phyloP scores from a whole-genome alignment of 2,797 vertebrate species.

The Parambassis ranga region DNA sequence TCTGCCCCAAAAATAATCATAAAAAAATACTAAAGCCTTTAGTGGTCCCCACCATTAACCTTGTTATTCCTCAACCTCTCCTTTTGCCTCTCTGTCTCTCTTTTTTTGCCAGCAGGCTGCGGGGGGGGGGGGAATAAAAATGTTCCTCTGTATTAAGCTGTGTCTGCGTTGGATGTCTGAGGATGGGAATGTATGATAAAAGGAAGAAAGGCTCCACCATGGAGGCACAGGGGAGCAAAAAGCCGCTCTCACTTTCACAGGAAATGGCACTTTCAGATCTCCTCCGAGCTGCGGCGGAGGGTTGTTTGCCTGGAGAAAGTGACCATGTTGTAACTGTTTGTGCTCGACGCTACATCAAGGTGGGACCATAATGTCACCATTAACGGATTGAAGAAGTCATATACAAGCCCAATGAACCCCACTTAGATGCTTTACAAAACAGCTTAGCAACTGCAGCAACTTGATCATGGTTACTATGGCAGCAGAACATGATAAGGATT shows the following conservation, averaged over 20 bases:
- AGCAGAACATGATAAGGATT: slow-evolving; percentile 36
- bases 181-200: slow-evolving; percentile 67
- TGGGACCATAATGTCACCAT: slow-evolving; percentile 26
- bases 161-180: slow-evolving; percentile 56
- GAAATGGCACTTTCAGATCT: slow-evolving; percentile 69
- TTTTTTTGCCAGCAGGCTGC: slow-evolving; percentile 40
- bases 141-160: slow-evolving; percentile 52
- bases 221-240: slow-evolving; percentile 57
- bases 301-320: slow-evolving; percentile 50
- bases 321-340: slow-evolving; percentile 55
- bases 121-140: slow-evolving; percentile 58
- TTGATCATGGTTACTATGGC: slow-evolving; percentile 51
- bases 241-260: slow-evolving; percentile 66
- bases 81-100: slow-evolving; percentile 20
- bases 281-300: slow-evolving; percentile 28
- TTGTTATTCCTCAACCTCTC: slow-evolving; percentile 42
- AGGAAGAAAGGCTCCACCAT: slow-evolving; percentile 55
- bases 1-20: slow-evolving; percentile 40
- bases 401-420: slow-evolving; percentile 19
- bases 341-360: slow-evolving; percentile 27
- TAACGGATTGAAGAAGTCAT: slow-evolving; percentile 11
- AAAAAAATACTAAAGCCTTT: slow-evolving; percentile 35
- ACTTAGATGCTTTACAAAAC: slow-evolving; percentile 30
- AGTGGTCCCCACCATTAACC: slow-evolving; percentile 47
- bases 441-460: slow-evolving; percentile 31